phyloP scores from a whole-genome alignment of 92 coral and sea anemone species.

The Phenganax stokvisi region DNA sequence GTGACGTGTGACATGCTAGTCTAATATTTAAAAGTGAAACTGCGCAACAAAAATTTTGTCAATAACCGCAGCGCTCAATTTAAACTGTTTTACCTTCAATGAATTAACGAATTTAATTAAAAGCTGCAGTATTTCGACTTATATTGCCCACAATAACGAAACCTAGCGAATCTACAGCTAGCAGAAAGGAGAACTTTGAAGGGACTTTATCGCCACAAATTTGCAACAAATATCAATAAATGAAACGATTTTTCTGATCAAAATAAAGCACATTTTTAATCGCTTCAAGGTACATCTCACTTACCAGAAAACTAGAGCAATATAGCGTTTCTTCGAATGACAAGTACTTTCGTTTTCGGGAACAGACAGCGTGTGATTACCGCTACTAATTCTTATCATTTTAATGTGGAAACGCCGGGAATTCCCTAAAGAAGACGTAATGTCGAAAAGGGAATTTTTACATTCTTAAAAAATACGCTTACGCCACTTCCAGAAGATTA shows the following conservation, averaged over 20 bases:
- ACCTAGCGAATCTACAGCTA: not conserved
- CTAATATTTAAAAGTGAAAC: constrained; percentile 1
- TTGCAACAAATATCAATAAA: not conserved
- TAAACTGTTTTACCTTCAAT: not conserved
- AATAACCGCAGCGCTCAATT: not conserved
- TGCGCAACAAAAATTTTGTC: constrained; percentile 3
- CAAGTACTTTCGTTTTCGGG: constrained; percentile 4
- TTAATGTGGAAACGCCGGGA: constrained; percentile 7
- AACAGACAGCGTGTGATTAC: not conserved
- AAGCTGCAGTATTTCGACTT: not conserved
- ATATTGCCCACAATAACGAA: not conserved
- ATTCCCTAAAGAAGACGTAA: constrained; percentile 23
- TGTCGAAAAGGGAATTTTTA: not conserved
- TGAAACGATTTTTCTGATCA: not conserved
- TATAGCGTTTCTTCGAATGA: not conserved
- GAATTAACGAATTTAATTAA: too few relatives aligned
- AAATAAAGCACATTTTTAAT: not conserved
- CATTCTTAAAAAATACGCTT: too few relatives aligned
- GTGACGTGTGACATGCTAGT: not conserved
- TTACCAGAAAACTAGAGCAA: not conserved
- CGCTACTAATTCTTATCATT: not conserved
- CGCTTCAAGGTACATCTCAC: not conserved
- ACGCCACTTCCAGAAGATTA: too few relatives aligned
- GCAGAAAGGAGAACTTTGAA: not conserved
- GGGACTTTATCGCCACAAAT: not conserved